Evolutionary conservation across 2,797 vertebrate genomes (phyloP).

Genomic region (Parambassis ranga): DNA sequence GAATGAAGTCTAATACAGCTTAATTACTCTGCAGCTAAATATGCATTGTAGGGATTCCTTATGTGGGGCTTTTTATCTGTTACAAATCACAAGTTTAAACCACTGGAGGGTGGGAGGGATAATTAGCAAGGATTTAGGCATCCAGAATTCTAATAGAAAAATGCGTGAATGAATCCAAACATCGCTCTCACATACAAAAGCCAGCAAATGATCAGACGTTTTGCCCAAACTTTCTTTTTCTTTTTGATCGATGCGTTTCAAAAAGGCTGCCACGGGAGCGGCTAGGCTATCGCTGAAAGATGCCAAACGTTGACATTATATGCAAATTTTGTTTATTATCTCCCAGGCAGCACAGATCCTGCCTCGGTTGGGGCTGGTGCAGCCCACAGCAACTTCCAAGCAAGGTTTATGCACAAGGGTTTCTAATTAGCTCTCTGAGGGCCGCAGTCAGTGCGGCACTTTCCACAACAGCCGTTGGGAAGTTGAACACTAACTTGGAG

Average conservation of each 20-base stretch:
- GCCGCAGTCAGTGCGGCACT: constrained; percentile 73
- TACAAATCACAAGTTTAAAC: constrained; percentile 73
- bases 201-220: constrained; percentile 56
- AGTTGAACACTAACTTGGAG: constrained; percentile 76
- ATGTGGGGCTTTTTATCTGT: constrained; percentile 70
- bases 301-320: constrained; percentile 80
- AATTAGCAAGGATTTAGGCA: constrained; percentile 68
- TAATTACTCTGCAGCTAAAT: constrained; percentile 79
- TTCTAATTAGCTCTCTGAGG: constrained; percentile 86
- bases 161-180: constrained; percentile 38
- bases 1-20: constrained; percentile 79
- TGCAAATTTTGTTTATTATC: constrained; percentile 85
- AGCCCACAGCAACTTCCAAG: constrained; percentile 82
- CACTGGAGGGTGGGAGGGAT: constrained; percentile 69
- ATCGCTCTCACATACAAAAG: constrained; percentile 40
- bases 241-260: constrained; percentile 64
- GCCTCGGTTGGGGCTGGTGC: constrained; percentile 68
- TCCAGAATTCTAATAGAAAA: constrained; percentile 55
- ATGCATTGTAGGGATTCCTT: constrained; percentile 63
- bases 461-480: constrained; percentile 79
- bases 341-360: constrained; percentile 77
- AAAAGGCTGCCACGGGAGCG: constrained; percentile 56
- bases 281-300: constrained; percentile 59
- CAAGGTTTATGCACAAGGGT: constrained; percentile 79
- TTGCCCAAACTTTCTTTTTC: constrained; percentile 54